phyloP scores from a whole-genome alignment of 92 coral and sea anemone species.

The Scolanthus callimorphus region DNA sequence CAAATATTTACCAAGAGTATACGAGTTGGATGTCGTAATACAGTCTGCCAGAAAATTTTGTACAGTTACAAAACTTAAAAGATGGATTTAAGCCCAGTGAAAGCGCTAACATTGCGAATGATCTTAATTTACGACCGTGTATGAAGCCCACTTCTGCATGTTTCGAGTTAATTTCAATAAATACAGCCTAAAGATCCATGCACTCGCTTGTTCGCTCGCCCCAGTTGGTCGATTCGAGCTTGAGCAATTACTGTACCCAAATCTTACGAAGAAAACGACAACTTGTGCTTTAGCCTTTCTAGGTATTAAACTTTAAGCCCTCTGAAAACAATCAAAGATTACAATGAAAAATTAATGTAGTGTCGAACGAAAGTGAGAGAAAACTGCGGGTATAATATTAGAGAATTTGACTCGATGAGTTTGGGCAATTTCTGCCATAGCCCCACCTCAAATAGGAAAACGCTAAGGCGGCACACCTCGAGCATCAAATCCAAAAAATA shows the following conservation, averaged over 20 bases:
- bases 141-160: too few relatives aligned
- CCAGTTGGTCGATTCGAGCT: conserved; percentile 1
- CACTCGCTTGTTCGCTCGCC: conserved; percentile 12
- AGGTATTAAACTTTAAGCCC: conserved; percentile 28
- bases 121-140: too few relatives aligned
- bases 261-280: conserved; percentile 1
- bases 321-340: conserved; percentile 60
- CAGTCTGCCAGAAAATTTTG: not conserved
- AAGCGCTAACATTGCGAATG: too few relatives aligned
- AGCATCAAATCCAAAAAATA: not conserved
- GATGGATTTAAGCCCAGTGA: too few relatives aligned
- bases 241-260: conserved; percentile 19
- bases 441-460: conserved; percentile 35
- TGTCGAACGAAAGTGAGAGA: conserved; percentile 41
- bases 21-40: conserved; percentile 33
- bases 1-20: conserved; percentile 28
- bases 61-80: too few relatives aligned
- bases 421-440: conserved; percentile 4
- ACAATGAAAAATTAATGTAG: conserved; percentile 18
- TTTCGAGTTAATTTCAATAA: too few relatives aligned
- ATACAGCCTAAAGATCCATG: too few relatives aligned
- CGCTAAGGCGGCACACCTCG: conserved; percentile 27
- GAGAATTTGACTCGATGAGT: not conserved
- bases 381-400: conserved; percentile 8
- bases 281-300: conserved; percentile 21